phyloP scores from a whole-genome alignment of 2,888 invertebrate species.

The Merodon equestris region DNA sequence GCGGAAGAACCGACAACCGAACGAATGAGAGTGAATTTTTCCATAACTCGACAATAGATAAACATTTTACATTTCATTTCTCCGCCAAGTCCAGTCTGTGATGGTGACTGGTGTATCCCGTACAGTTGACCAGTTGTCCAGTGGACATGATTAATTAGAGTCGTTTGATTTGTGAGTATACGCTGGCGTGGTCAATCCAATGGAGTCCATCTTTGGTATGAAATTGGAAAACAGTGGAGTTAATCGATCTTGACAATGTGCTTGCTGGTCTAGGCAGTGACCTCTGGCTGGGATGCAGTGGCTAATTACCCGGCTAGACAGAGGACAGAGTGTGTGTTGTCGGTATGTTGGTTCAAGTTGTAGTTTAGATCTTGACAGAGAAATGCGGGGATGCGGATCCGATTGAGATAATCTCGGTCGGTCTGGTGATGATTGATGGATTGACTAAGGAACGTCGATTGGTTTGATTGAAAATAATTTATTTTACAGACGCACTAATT shows the following conservation, averaged over 20 bases:
- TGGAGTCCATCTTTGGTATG: slow-evolving; percentile 43
- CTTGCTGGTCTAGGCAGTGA: slow-evolving; percentile 57
- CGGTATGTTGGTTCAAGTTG: slow-evolving; percentile 46
- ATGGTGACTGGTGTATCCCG: too few relatives aligned
- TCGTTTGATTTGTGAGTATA: slow-evolving; percentile 50
- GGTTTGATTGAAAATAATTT: slow-evolving; percentile 13
- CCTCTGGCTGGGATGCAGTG: slow-evolving; percentile 32
- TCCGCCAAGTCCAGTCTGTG: background rate
- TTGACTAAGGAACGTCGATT: slow-evolving; percentile 58
- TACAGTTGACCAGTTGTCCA: too few relatives aligned
- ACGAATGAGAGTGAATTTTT: slow-evolving; percentile 39
- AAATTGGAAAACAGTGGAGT: slow-evolving; percentile 46
- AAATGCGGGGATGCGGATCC: background rate
- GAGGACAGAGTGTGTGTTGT: background rate
- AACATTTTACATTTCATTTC: background rate
- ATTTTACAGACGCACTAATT: slow-evolving; percentile 6
- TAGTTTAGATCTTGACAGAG: slow-evolving; percentile 52
- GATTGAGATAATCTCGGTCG: background rate
- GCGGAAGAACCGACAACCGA: slow-evolving; percentile 51
- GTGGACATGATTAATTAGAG: slow-evolving; percentile 59
- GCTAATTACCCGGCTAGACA: slow-evolving; percentile 64
- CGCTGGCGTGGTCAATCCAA: slow-evolving; percentile 46
- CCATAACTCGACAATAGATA: background rate
- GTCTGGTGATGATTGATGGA: slow-evolving; percentile 50
- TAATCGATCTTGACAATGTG: slow-evolving; percentile 57